Conservation (phyloP, 2,797 vertebrate genomes). For the Hirundo rustica region DNA sequence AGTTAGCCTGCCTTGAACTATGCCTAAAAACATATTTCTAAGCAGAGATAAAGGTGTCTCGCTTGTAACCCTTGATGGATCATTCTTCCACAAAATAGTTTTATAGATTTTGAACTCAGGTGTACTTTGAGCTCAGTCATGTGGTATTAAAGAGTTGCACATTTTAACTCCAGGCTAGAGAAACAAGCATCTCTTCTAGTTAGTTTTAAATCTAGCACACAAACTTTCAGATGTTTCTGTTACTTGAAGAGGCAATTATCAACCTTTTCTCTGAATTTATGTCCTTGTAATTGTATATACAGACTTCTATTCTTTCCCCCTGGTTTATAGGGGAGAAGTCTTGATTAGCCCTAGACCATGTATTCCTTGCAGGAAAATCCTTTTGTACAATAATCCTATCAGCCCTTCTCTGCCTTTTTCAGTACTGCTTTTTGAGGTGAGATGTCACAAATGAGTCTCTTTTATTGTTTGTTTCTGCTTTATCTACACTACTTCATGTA, state of each 20-base stretch:
- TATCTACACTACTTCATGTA: background rate
- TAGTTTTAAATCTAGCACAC: background rate
- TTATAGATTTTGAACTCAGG: accelerated
- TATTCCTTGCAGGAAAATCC: background rate
- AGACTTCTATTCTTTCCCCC: background rate
- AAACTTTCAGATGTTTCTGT: background rate
- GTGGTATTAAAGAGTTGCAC: background rate
- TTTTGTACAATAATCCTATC: background rate
- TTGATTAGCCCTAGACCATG: background rate
- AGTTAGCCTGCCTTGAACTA: background rate
- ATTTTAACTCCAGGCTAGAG: background rate
- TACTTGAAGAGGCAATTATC: background rate
- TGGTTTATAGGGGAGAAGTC: background rate
- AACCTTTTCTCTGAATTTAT: background rate
- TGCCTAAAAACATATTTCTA: background rate
- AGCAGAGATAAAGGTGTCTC: background rate
- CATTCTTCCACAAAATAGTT: background rate
- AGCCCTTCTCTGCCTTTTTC: background rate
- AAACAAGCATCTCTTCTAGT: background rate
- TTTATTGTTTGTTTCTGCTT: background rate
- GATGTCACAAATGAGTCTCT: background rate
- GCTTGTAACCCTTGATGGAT: background rate
- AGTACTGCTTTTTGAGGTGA: background rate
- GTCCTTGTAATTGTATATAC: background rate
- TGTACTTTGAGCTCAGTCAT: background rate